Conservation (phyloP, 2,797 vertebrate genomes). For the Syncerus caffer region DNA sequence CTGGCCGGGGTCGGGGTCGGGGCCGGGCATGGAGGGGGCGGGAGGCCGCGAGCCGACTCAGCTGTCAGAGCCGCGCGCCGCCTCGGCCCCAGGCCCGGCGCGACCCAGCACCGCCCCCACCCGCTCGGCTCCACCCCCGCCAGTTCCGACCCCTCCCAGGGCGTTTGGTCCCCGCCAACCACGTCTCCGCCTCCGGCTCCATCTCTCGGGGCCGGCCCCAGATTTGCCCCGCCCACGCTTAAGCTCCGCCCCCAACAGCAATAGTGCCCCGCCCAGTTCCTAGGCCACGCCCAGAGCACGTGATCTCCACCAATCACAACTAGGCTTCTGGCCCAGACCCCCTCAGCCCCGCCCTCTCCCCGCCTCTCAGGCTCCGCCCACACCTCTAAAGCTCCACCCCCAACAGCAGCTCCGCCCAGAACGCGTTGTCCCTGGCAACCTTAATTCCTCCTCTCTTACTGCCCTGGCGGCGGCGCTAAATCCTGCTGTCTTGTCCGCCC, state of each 20-base stretch:
- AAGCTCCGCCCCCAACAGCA: background rate
- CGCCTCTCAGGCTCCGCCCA: background rate
- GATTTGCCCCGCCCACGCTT: background rate
- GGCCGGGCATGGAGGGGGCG: constrained; percentile 53
- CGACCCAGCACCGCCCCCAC: constrained; percentile 53
- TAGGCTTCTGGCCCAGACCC: background rate
- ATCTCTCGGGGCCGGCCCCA: background rate
- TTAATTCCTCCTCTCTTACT: background rate
- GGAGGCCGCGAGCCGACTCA: constrained; percentile 61
- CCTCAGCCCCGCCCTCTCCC: background rate
- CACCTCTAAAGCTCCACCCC: background rate
- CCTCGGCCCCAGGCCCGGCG: constrained; percentile 71
- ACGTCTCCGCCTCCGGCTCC: constrained; percentile 54
- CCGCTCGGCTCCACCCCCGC: constrained; percentile 59
- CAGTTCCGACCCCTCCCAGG: constrained; percentile 43
- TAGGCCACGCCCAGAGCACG: background rate
- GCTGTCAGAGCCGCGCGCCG: constrained; percentile 68
- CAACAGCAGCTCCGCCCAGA: constrained; percentile 47
- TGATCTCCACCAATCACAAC: constrained; percentile 15
- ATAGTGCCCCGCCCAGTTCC: accelerated
- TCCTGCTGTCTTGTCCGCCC: background rate
- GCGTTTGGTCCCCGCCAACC: constrained; percentile 46
- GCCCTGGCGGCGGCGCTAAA: background rate
- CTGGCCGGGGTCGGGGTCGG: constrained; percentile 40
- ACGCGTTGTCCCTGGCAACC: constrained; percentile 73